Base-by-base conservation (phyloP, 2,888 invertebrate genomes). In the Chydorus sphaericus region DNA sequence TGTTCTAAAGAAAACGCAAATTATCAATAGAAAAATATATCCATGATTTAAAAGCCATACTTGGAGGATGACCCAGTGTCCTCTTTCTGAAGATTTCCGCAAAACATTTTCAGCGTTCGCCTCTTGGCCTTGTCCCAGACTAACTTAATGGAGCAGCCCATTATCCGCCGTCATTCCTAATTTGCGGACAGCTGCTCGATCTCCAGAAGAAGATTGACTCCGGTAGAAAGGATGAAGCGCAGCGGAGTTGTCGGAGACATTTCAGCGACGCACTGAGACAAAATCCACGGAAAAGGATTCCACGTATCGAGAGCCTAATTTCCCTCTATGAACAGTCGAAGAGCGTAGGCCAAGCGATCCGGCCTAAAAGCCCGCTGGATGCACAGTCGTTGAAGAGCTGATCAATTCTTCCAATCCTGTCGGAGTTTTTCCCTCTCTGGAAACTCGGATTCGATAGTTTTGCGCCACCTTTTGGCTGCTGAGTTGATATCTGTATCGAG, bases 321-420 rank as follows among this genome's bases (percentile, higher is more conserved):
- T 90, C 70, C 94, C 93, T 92, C 92, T 65, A 96, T 90, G 65
- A 94, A 96, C 14, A 87, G 82, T 39, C 89, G 90, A 60, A 96
- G 80, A 2, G 94, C 94, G 72, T 96, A 93, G 1, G 90, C 90
- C 93, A 96, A 94, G 63, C 96, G 78, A 70, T 96, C 96, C 0
- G 96, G 92, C 62, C 96, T 73, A 18, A 96, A 71, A 0, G 93
- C 93, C 67, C 96, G 77, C 75, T 96, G 78, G 87, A 96, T 94
- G 68, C 93, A 94, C n/a, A 96, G 73, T 62, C 91, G 78, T 68
- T 96, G 94, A 20, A 96, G 73, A 0, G 91, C 82, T 1, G 88
- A 85, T 74, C 93, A 94, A 67, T 88, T 92, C 71, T 96, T 96
- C 94, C 94, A 96, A 72, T 96, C 96, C 58, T 93, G 93, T 0